Conservation (phyloP, 2,797 vertebrate species). For the Merluccius polli region DNA sequence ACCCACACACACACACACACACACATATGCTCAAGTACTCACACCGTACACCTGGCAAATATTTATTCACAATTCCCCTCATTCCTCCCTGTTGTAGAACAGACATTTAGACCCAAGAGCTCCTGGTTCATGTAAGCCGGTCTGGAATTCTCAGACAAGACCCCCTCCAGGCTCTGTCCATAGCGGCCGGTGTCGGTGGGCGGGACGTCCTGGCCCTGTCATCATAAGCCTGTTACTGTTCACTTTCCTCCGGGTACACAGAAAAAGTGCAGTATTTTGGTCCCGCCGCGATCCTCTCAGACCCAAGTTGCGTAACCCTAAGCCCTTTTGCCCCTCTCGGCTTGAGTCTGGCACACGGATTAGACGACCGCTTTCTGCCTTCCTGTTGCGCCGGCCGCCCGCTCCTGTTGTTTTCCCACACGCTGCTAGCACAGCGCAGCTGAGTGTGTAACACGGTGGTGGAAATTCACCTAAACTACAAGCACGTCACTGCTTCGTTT, state of each 20-base stretch:
- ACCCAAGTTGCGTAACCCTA: conserved; percentile 60
- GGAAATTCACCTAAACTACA: not conserved
- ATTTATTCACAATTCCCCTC: not conserved
- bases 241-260: conserved; percentile 47
- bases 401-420: conserved; percentile 60
- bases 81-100: not conserved
- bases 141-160: conserved; percentile 31
- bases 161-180: conserved; percentile 21
- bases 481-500: not conserved
- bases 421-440: conserved; percentile 41
- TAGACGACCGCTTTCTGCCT: conserved; percentile 63
- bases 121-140: conserved; percentile 27
- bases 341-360: conserved; percentile 68
- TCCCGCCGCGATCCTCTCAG: conserved; percentile 45
- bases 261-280: conserved; percentile 52
- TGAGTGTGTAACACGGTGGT: conserved; percentile 14
- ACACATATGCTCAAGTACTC: not conserved
- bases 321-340: conserved; percentile 61
- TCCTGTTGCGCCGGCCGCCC: conserved; percentile 59
- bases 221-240: conserved; percentile 51
- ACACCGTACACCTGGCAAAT: not conserved
- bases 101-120: conserved; percentile 10
- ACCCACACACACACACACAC: not conserved
- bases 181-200: conserved; percentile 4
- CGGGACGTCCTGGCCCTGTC: conserved; percentile 23